Base-by-base conservation (phyloP, 1,140 invertebrate genomes). In the Propsilocerus akamusi region DNA sequence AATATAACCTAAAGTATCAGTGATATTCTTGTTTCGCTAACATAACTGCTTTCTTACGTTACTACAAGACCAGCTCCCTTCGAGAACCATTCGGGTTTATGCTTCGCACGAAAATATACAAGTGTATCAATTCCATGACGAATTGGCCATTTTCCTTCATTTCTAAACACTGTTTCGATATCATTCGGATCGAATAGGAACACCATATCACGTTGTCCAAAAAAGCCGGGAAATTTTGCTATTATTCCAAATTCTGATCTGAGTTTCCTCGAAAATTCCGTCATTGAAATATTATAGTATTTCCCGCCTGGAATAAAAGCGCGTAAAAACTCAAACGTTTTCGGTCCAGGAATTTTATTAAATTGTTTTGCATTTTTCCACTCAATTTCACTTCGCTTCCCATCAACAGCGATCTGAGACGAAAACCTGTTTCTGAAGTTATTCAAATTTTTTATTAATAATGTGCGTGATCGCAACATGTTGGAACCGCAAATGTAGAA, bases 241-340 rank as follows among this genome's bases (percentile, higher is more conserved):
- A 65, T 57, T 8, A 49, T 23, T 5, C 63, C 63, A 41, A 56
- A 59, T 26, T 24, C 8, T 10, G 23, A n/a, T 24, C 10, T 48
- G n/a, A 24, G 17, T 12, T 48, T 48, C 25, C n/a, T 5, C 2
- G 25, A 7, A 6, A 28, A 7, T n/a, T n/a, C n/a, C n/a, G n/a
- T n/a, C 14, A 46, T 8, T 14, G 14, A 8, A 6, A 46, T 46
- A 8, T 8, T 46, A 32, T 26, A 20, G n/a, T 58, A 55, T 53
- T 55, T 50, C 55, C 62, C 62, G 6, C 62, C 60, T 11, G 62
- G 63, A 17, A 63, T 26, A 48, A 62, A 56, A 47, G 52, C 54
- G 46, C 55, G 25, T 10, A 63, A 26, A 14, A 65, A 51, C 22
- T 55, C 34, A 5, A 63, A 51, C 51, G 46, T 56, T 22, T 37